phyloP scores from a whole-genome alignment of 1,140 invertebrate species.

The Drosophila triauraria region DNA sequence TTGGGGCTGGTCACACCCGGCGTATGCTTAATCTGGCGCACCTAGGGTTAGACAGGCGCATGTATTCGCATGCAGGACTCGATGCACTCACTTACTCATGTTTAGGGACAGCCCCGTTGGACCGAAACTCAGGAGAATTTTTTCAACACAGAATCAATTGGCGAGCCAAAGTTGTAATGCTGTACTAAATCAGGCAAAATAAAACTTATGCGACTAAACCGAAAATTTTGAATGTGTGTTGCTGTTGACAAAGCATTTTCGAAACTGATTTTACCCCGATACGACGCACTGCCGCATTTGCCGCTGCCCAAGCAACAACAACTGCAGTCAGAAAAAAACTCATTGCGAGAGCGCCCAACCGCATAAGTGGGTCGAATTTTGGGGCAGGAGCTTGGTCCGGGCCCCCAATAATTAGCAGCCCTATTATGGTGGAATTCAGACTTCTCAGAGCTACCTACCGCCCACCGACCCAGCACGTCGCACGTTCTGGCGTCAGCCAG shows the following conservation, averaged over 20 bases:
- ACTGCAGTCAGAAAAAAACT: conserved; percentile 60
- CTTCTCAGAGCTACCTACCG: not conserved
- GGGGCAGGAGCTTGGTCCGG: conserved; percentile 10
- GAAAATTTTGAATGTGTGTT: conserved; percentile 82
- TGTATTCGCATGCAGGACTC: conserved; percentile 10
- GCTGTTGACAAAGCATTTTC: conserved; percentile 83
- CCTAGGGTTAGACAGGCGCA: conserved; percentile 31
- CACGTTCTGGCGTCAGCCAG: conserved; percentile 13
- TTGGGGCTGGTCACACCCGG: conserved; percentile 12
- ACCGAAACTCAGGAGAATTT: conserved; percentile 25
- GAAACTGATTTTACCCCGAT: conserved; percentile 74
- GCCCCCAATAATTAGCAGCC: conserved; percentile 76
- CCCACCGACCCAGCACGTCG: not conserved
- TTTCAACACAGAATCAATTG: conserved; percentile 51
- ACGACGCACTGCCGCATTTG: conserved; percentile 44
- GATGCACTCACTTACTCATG: conserved; percentile 52
- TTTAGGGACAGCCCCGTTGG: conserved; percentile 12
- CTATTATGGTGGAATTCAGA: conserved; percentile 52
- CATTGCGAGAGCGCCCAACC: conserved; percentile 57
- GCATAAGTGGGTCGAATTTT: conserved; percentile 48
- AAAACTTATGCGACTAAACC: conserved; percentile 83
- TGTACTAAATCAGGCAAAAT: conserved; percentile 68
- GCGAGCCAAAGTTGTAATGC: conserved; percentile 57
- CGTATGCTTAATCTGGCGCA: conserved; percentile 31
- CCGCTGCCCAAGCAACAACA: conserved; percentile 36